Evolutionary conservation across 2,797 vertebrate genomes (phyloP).

Genomic region (Cryptoprocta ferox): DNA sequence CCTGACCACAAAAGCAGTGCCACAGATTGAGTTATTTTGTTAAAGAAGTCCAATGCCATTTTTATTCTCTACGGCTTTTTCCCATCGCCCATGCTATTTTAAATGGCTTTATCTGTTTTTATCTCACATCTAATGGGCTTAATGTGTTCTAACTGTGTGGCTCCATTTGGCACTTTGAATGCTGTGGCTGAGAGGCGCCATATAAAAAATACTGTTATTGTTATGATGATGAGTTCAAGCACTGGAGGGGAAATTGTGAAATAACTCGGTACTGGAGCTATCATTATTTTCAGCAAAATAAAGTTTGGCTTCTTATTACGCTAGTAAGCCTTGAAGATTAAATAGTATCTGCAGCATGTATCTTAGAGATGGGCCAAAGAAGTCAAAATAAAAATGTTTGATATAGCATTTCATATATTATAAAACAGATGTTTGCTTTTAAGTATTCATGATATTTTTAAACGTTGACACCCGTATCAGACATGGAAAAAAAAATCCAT

Average conservation of each 20-base stretch:
- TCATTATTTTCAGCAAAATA: slow-evolving; percentile 72
- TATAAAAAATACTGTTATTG: slow-evolving; percentile 76
- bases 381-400: slow-evolving; percentile 77
- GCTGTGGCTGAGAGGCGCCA: slow-evolving; percentile 55
- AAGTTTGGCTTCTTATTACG: slow-evolving; percentile 72
- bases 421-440: slow-evolving; percentile 76
- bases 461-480: slow-evolving; percentile 5
- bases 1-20: neutral
- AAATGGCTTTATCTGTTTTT: slow-evolving; percentile 68
- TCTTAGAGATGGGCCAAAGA: slow-evolving; percentile 75
- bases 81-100: slow-evolving; percentile 45
- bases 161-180: slow-evolving; percentile 62
- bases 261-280: slow-evolving; percentile 59
- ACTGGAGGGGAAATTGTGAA: slow-evolving; percentile 63
- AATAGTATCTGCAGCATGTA: slow-evolving; percentile 52
- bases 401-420: slow-evolving; percentile 68
- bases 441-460: slow-evolving; percentile 52
- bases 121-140: slow-evolving; percentile 73
- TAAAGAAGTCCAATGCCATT: slow-evolving; percentile 39
- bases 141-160: slow-evolving; percentile 67
- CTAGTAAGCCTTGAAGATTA: slow-evolving; percentile 69
- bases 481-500: neutral
- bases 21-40: neutral
- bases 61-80: slow-evolving; percentile 56
- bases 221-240: slow-evolving; percentile 67